A percentile compares a stretch with the other conserved stretches of the same genome.
phyloP scores from a whole-genome alignment of 2,113 vertebrate species.

The Anthoscopus minutus region DNA sequence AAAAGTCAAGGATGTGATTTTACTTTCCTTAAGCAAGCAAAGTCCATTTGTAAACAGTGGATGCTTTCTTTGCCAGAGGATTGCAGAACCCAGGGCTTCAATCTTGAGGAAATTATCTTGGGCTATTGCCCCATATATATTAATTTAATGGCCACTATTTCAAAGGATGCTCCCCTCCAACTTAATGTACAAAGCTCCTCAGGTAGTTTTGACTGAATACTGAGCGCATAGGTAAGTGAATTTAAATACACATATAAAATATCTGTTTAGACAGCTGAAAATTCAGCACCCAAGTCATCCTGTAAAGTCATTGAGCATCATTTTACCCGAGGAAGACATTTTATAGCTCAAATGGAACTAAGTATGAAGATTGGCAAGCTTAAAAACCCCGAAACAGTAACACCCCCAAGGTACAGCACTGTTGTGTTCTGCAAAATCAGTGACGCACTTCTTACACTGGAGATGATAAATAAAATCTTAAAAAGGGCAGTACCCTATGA shows the following conservation, averaged over 20 bases:
- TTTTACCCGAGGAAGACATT: conserved; percentile 22
- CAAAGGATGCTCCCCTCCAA: background rate
- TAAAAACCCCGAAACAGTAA: background rate
- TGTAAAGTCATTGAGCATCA: conserved; percentile 5
- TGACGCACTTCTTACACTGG: background rate
- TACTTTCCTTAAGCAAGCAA: background rate
- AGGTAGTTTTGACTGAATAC: background rate
- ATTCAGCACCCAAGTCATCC: conserved; percentile 39
- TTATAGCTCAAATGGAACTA: background rate
- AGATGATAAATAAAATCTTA: background rate
- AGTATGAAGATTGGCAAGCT: background rate
- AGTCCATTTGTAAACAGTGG: background rate
- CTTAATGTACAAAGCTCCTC: background rate
- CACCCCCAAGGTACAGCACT: background rate
- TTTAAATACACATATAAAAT: background rate
- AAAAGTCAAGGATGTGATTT: background rate
- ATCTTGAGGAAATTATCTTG: background rate
- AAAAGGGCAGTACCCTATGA: background rate
- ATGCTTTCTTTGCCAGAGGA: background rate
- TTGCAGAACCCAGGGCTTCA: background rate
- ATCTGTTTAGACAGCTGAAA: background rate
- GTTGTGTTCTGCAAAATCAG: background rate
- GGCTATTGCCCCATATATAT: background rate
- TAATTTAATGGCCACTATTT: background rate
- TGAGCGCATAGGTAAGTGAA: background rate